Conservation (phyloP, 2,888 invertebrate species). For the Bombylius discolor region DNA sequence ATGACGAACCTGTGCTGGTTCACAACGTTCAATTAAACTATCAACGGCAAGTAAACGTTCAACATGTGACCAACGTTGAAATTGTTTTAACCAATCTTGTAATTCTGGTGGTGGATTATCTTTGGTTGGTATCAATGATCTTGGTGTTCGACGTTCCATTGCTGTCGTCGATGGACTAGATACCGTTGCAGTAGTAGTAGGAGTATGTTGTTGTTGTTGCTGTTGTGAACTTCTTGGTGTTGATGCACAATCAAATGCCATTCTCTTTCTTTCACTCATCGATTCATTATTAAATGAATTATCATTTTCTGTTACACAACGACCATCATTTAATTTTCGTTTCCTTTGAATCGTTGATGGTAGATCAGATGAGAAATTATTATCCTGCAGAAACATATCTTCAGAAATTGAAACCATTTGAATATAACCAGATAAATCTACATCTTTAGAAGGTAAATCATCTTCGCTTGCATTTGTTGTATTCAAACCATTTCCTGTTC, state of each 20-base stretch:
- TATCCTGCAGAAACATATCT: slow-evolving; percentile 19
- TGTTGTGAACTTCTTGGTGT: slow-evolving; percentile 26
- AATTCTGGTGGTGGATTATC: slow-evolving; percentile 68
- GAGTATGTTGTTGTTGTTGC: neutral
- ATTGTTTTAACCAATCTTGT: slow-evolving; percentile 59
- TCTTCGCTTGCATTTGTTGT: slow-evolving; percentile 11
- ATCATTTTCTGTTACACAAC: slow-evolving; percentile 13
- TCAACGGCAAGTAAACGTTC: slow-evolving; percentile 83
- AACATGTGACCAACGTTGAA: slow-evolving; percentile 75
- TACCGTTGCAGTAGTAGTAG: slow-evolving; percentile 14
- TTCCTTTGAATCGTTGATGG: slow-evolving; percentile 26
- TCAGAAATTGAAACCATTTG: slow-evolving; percentile 27
- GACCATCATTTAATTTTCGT: slow-evolving; percentile 32
- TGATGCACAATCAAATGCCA: slow-evolving; percentile 33
- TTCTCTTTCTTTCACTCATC: slow-evolving; percentile 29
- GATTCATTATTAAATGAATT: slow-evolving; percentile 12
- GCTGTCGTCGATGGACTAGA: slow-evolving; percentile 19
- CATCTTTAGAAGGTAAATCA: slow-evolving; percentile 21
- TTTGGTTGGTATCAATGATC: slow-evolving; percentile 56
- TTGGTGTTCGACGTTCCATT: slow-evolving; percentile 31
- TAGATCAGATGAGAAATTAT: slow-evolving; percentile 13
- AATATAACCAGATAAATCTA: slow-evolving; percentile 26
- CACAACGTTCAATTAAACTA: slow-evolving; percentile 76
- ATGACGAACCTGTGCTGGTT: slow-evolving; percentile 86
- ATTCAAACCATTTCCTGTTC: neutral